Evolutionary conservation across 1,140 invertebrate genomes (phyloP).

Genomic region (Drosophila sp.): DNA sequence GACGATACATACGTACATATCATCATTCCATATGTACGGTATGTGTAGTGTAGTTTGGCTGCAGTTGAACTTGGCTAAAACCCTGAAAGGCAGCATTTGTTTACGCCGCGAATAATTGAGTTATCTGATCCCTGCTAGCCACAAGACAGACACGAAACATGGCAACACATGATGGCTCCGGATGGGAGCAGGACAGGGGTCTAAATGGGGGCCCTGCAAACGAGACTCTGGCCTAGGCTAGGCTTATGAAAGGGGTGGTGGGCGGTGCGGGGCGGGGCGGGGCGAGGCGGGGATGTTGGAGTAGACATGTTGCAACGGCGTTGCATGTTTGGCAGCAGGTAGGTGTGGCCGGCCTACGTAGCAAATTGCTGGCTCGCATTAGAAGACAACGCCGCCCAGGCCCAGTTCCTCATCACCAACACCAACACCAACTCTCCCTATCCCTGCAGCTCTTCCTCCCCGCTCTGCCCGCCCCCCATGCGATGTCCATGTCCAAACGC

Average conservation of each 20-base stretch:
- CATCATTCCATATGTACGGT: no score
- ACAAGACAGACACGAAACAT: constrained; percentile 63
- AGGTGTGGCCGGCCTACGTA: constrained; percentile 75
- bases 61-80: constrained; percentile 50
- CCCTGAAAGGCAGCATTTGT: constrained; percentile 82
- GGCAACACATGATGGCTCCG: constrained; percentile 8
- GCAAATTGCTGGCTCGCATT: constrained; percentile 78
- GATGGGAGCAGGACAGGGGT: neutral
- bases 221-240: constrained; percentile 22
- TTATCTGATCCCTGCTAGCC: constrained; percentile 83
- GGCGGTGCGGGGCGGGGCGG: neutral
- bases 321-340: constrained; percentile 74
- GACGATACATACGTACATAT: no score
- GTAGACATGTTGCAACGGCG: neutral
- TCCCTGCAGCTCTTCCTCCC: neutral
- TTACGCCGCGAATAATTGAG: constrained; percentile 84
- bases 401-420: neutral
- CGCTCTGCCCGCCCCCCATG: neutral
- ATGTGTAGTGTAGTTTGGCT: neutral
- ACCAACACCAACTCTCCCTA: no score
- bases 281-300: neutral
- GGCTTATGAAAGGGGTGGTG: neutral
- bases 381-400: constrained; percentile 59
- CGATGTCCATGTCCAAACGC: neutral
- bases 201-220: constrained; percentile 28